phyloP scores from a whole-genome alignment of 2,888 invertebrate species.

The Yponomeuta malinellus region DNA sequence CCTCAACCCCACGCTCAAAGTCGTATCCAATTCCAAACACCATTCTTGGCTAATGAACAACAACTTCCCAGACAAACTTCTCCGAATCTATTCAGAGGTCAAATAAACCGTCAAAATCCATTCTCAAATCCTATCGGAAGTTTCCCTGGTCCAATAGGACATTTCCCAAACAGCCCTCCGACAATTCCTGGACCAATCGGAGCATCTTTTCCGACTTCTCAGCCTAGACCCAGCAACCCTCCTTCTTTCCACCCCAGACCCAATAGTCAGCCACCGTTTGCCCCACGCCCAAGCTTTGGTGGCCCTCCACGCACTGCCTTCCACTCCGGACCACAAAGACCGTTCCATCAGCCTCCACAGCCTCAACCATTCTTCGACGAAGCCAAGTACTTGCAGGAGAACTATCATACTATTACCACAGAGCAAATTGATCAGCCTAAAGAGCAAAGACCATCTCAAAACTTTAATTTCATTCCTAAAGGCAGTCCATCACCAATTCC shows the following conservation, averaged over 20 bases:
- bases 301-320: conserved; percentile 56
- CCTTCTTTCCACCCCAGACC: conserved; percentile 51
- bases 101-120: conserved; percentile 44
- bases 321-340: conserved; percentile 72
- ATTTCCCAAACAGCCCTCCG: conserved; percentile 44
- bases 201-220: conserved; percentile 45
- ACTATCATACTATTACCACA: conserved; percentile 70
- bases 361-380: conserved; percentile 64
- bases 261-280: conserved; percentile 44
- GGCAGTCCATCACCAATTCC: conserved; percentile 48
- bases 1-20: conserved; percentile 41
- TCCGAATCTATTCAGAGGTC: conserved; percentile 52
- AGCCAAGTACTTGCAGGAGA: conserved; percentile 70
- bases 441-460: conserved; percentile 58
- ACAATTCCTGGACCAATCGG: conserved; percentile 49
- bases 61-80: conserved; percentile 65
- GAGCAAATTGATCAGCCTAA: conserved; percentile 65
- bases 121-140: conserved; percentile 48
- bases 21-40: conserved; percentile 66
- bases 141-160: conserved; percentile 44
- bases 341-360: conserved; percentile 61
- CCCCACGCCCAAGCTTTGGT: conserved; percentile 51
- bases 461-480: conserved; percentile 45
- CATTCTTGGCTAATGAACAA: conserved; percentile 56
- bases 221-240: conserved; percentile 48